Evolutionary conservation across 1,140 invertebrate genomes (phyloP).

Genomic region (Procambarus clarkii): DNA sequence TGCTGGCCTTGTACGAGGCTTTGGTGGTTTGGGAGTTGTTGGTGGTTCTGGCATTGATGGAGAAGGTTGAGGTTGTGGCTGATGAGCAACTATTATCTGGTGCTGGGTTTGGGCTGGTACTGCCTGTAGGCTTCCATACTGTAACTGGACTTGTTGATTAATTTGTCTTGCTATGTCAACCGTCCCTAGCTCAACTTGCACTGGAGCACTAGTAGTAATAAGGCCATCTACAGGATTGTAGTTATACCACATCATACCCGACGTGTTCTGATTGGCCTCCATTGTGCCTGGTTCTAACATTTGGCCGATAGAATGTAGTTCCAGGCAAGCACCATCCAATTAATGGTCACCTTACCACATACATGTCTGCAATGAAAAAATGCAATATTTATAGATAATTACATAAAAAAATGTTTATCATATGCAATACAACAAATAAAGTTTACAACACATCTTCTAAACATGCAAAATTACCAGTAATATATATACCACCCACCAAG

Average conservation of each 20-base stretch:
- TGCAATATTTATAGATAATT: background rate
- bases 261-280: conserved; percentile 41
- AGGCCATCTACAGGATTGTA: conserved; percentile 56
- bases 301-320: background rate
- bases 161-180: conserved; percentile 65
- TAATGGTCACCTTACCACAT: conserved; percentile 18
- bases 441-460: background rate
- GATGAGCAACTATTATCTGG: conserved; percentile 38
- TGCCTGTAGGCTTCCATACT: conserved; percentile 58
- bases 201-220: conserved; percentile 55
- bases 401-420: background rate
- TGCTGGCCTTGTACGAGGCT: conserved; percentile 38
- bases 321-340: background rate
- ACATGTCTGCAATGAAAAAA: conserved; percentile 51
- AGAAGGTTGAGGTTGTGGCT: conserved; percentile 6
- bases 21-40: conserved; percentile 43
- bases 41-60: conserved; percentile 42
- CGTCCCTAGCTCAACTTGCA: conserved; percentile 62
- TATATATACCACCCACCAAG: background rate
- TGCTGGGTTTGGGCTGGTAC: conserved; percentile 58
- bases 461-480: background rate
- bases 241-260: conserved; percentile 61
- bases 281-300: conserved; percentile 16
- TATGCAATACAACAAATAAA: background rate
- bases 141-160: conserved; percentile 60